Conservation (phyloP, 1,140 invertebrate species). For the Pogonus chalceus region DNA sequence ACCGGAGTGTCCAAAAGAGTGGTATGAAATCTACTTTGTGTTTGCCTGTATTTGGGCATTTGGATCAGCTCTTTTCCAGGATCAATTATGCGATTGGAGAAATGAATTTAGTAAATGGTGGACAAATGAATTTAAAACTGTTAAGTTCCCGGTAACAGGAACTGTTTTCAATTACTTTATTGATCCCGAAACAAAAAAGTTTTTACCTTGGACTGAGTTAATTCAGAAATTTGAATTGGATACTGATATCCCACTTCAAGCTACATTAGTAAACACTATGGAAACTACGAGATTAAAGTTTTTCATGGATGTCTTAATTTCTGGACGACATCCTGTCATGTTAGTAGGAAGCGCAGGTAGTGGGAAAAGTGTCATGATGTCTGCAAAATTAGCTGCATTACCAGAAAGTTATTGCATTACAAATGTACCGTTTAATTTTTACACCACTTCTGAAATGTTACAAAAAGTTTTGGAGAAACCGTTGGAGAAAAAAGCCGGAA, state of each 20-base stretch:
- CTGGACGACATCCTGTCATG: constrained; percentile 76
- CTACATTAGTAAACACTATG: constrained; percentile 73
- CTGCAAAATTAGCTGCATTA: constrained; percentile 67
- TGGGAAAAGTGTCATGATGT: constrained; percentile 79
- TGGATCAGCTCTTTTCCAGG: constrained; percentile 82
- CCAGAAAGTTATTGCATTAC: constrained; percentile 70
- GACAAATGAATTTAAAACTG: constrained; percentile 77
- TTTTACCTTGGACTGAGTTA: constrained; percentile 75
- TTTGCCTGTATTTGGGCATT: constrained; percentile 91
- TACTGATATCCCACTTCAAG: constrained; percentile 67
- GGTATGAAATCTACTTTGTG: constrained; percentile 89
- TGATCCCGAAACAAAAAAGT: constrained; percentile 73
- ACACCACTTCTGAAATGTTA: constrained; percentile 90
- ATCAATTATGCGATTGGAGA: constrained; percentile 79
- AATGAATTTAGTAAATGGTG: constrained; percentile 93
- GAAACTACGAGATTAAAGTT: constrained; percentile 84
- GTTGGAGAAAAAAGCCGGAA: constrained; percentile 89
- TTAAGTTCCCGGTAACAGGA: constrained; percentile 73
- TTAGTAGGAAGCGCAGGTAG: constrained; percentile 79
- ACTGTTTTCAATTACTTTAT: constrained; percentile 90
- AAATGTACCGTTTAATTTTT: constrained; percentile 91
- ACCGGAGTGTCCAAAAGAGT: constrained; percentile 80
- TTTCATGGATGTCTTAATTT: constrained; percentile 80
- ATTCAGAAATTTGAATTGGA: constrained; percentile 70
- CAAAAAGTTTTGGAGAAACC: constrained; percentile 86